A percentile compares a stretch with the other conserved stretches of the same genome.
Evolutionary conservation across 2,113 vertebrate species (phyloP).

Genomic region (Chaetorhynchus papuensis): DNA sequence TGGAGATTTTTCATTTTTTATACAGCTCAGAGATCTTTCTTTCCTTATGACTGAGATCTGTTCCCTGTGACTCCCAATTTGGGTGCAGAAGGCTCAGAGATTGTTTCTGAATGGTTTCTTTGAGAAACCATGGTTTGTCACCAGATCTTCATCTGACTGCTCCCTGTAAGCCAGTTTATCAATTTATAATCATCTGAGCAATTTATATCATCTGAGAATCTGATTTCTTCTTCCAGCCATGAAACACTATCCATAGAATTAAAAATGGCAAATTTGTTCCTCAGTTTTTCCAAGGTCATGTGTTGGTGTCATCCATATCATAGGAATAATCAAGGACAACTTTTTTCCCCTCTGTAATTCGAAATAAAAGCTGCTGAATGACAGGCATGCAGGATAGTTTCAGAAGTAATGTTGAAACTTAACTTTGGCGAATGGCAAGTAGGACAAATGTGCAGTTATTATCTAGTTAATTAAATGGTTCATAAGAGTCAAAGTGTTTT

Average conservation of each 20-base stretch:
- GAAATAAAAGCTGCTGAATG: neutral
- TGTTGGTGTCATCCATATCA: neutral
- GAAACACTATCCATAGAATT: neutral
- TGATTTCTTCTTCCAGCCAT: neutral
- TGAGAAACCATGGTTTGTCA: neutral
- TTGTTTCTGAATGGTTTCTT: neutral
- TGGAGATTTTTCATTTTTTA: neutral
- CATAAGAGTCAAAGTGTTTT: neutral
- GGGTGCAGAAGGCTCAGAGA: neutral
- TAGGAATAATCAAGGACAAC: neutral
- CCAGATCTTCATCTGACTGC: neutral
- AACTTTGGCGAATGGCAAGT: constrained; percentile 1
- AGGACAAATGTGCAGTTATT: constrained; percentile 30
- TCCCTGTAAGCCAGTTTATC: neutral
- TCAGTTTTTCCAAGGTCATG: rapidly evolving
- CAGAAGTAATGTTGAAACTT: neutral
- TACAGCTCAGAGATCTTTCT: neutral
- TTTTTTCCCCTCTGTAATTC: neutral
- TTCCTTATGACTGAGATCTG: neutral
- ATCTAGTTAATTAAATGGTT: constrained; percentile 28
- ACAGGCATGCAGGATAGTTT: neutral
- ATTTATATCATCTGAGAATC: neutral
- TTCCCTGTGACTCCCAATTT: neutral
- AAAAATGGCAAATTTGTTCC: neutral
- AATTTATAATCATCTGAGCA: neutral